Evolutionary conservation across 2,888 invertebrate genomes (phyloP).

Genomic region (Furcula furcula): DNA sequence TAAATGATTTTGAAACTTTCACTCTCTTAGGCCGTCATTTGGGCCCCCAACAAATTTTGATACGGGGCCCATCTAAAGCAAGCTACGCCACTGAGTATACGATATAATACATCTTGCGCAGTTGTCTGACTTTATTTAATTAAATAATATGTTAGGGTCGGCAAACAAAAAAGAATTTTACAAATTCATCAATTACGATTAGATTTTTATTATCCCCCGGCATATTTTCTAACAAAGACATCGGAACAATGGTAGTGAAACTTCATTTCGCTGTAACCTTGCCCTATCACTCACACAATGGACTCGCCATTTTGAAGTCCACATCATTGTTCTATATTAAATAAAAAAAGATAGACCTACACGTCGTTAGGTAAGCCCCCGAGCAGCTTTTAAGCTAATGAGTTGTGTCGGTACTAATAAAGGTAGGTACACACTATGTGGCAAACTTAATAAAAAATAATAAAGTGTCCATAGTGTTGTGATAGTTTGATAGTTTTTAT

Average conservation of each 20-base stretch:
- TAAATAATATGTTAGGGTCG: too few species aligned
- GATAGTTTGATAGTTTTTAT: too few species aligned
- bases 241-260: constrained; percentile 1
- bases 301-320: constrained; percentile 18
- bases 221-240: background rate
- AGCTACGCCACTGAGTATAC: too few species aligned
- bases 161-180: too few species aligned
- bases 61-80: too few species aligned
- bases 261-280: background rate
- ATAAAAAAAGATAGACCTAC: constrained; percentile 8
- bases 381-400: constrained; percentile 29
- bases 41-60: too few species aligned
- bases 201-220: background rate
- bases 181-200: background rate
- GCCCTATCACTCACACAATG: constrained; percentile 11
- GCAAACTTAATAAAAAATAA: background rate
- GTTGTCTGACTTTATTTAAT: too few species aligned
- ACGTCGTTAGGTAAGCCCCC: constrained; percentile 1
- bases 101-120: too few species aligned
- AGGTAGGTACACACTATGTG: background rate
- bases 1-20: too few species aligned
- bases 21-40: too few species aligned
- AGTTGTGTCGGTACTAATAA: constrained; percentile 13
- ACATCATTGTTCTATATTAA: constrained; percentile 24
- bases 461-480: too few species aligned